Percentiles rank a stretch among this genome's conserved stretches.
Evolutionary conservation across 2,797 vertebrate species (phyloP).

Genomic region (Liparis tanakae): DNA sequence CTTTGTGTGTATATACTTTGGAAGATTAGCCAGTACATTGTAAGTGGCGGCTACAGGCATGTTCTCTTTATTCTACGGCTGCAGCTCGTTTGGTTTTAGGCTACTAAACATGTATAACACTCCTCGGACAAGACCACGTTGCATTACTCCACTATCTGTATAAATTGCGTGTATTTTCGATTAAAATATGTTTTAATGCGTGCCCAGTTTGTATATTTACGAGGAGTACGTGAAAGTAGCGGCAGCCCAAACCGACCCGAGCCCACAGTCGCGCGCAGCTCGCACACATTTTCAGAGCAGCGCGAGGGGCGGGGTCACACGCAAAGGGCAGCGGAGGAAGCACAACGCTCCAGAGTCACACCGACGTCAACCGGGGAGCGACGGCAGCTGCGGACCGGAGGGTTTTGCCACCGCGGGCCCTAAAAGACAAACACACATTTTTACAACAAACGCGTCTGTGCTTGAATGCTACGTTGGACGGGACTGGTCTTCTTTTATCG

Average conservation of each 20-base stretch:
- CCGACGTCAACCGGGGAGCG: neutral
- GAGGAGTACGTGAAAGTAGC: conserved; percentile 39
- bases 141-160: fast-evolving
- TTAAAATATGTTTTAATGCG: neutral
- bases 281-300: conserved; percentile 33
- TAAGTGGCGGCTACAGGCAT: neutral
- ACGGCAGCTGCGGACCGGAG: neutral
- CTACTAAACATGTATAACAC: neutral
- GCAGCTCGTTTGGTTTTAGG: neutral
- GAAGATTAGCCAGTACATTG: neutral
- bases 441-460: neutral
- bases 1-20: neutral
- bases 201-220: conserved; percentile 25
- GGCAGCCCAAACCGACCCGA: conserved; percentile 32
- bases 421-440: neutral
- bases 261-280: conserved; percentile 11
- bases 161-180: fast-evolving
- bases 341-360: conserved; percentile 20
- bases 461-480: neutral
- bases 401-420: neutral
- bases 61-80: neutral
- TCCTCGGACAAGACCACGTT: fast-evolving
- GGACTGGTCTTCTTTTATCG: neutral
- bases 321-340: conserved; percentile 54
- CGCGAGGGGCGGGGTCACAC: conserved; percentile 75